Evolutionary conservation across 2,888 invertebrate species (phyloP), one percentile per base, ranked within the genome.

Genomic region (Physocephala rufipes): DNA sequence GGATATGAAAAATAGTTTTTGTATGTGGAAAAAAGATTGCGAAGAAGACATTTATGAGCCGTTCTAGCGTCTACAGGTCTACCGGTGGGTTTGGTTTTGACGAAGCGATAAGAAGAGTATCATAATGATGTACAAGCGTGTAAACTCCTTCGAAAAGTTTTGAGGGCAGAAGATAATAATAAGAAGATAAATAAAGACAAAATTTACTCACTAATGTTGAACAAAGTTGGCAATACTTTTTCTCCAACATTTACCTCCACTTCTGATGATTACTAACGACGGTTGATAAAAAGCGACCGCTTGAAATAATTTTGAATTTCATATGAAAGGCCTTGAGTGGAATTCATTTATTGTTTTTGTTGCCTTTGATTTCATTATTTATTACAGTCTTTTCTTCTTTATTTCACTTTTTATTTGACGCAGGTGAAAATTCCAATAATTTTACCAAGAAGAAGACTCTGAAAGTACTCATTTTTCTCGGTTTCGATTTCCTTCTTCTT

Each of bases 41-140:
- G 24, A 58, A 58, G 58, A 58, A 28, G 12, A 58, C 36, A 7
- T 36, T 36, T 36, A 36, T 36, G 36, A 36, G 36, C 36, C 36
- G 5, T 9, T 4, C 36, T 9, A 36, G 5, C 9, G 36, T 36
- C 36, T 36, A 51, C 51, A 16, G 3, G 21, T 21, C n/a, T n/a
- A n/a, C n/a, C n/a, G n/a, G n/a, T n/a, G n/a, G 9, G 36, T 9
- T 36, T 36, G 36, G 36, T 36, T 36, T 36, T 36, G 36, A 36
- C 36, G 62, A 45, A 19, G 62, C 62, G 43, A 36, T 43, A 43
- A 62, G 36, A 21, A n/a, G n/a, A n/a, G 49, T 47, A 28, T 68
- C 71, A 68, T 61, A 9, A 36, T 36, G 65, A 73, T 69, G 26
- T 15, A 62, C 58, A 51, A 55, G 59, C 71, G 65, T 49, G 64